These are phyloP conservation scores for Chymomyza procnemis DNA, from an alignment of 2,888 invertebrate species.

Conservation along the genomic window DNA sequence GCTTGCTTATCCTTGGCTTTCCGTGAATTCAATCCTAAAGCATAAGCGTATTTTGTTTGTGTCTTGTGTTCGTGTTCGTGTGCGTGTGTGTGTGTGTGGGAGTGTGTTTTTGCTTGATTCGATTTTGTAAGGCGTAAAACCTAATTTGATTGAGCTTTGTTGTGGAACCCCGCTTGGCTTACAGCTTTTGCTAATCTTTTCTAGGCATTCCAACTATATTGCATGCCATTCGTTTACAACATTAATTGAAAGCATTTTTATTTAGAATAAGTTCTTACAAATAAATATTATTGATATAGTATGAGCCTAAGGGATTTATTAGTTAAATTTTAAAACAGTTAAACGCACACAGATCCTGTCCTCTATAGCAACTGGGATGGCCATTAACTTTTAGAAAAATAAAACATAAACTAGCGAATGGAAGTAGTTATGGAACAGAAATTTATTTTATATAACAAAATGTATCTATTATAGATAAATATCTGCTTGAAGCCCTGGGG, in stretches of 20 bases:
- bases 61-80: neutral
- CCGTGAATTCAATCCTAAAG: neutral
- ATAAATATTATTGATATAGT: too few species aligned
- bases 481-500: too few species aligned
- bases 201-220: neutral
- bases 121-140: neutral
- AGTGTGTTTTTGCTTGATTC: neutral
- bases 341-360: too few species aligned
- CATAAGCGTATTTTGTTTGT: neutral
- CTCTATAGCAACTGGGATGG: too few species aligned
- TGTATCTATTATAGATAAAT: too few species aligned
- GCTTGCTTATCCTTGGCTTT: neutral
- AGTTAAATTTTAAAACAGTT: too few species aligned
- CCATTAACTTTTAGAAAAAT: too few species aligned
- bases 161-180: neutral
- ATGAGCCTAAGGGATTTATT: too few species aligned
- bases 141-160: neutral
- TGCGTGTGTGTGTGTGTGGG: slow-evolving; percentile 4
- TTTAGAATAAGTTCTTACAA: too few species aligned
- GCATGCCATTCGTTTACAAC: neutral
- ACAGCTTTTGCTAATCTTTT: neutral
- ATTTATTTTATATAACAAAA: too few species aligned
- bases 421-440: too few species aligned
- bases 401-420: too few species aligned
- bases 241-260: neutral